Evolutionary conservation across 2,888 invertebrate genomes (phyloP).

Genomic region (Epirrita christyi): DNA sequence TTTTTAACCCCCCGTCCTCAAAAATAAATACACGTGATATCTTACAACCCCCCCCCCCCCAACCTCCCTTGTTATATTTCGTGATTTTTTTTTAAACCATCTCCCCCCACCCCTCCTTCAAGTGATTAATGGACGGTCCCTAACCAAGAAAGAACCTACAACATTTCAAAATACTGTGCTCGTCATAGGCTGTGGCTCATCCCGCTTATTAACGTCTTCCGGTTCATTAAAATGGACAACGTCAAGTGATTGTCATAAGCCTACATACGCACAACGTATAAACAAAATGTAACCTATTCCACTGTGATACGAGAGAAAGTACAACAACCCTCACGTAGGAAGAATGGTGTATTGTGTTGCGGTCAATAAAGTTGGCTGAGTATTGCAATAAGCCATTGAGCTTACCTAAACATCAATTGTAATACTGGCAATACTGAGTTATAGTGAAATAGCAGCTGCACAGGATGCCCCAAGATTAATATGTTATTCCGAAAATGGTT

Average conservation of each 20-base stretch:
- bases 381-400: conserved; percentile 22
- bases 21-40: no score
- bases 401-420: conserved; percentile 10
- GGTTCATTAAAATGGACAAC: conserved; percentile 56
- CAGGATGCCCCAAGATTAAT: no score
- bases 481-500: no score
- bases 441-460: not conserved
- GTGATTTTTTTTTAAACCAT: no score
- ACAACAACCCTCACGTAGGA: not conserved
- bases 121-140: no score
- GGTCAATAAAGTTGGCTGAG: conserved; percentile 29
- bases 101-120: no score
- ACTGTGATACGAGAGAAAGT: conserved; percentile 19
- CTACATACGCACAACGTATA: not conserved
- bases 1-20: no score
- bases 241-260: conserved; percentile 42
- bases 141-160: no score
- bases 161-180: not conserved
- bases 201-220: conserved; percentile 62
- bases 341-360: conserved; percentile 21
- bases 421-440: not conserved
- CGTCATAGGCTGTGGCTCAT: conserved; percentile 41
- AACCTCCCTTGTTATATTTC: no score
- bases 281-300: conserved; percentile 9
- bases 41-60: no score